Evolutionary conservation across 1,140 invertebrate species (phyloP).

Genomic region (Holcopasites calliopsidis): DNA sequence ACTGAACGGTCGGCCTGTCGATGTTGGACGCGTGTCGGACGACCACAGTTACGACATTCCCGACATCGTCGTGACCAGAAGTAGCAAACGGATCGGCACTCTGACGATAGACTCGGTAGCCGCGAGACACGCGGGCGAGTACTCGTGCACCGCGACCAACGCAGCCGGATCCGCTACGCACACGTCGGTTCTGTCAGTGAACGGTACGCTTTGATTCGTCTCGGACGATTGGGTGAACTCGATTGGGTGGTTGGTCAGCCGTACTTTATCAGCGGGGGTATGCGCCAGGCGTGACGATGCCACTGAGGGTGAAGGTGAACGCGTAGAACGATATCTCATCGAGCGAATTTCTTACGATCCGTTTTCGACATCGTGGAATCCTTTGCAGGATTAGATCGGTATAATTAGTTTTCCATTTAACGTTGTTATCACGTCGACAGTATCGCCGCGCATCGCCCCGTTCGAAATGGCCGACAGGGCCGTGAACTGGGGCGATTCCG

Average conservation of each 20-base stretch:
- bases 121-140: slow-evolving; percentile 86
- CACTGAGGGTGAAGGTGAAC: slow-evolving; percentile 27
- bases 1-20: slow-evolving; percentile 80
- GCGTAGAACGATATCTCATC: not conserved
- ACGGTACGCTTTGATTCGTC: slow-evolving; percentile 80
- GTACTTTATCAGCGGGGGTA: slow-evolving; percentile 26
- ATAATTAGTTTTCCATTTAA: slow-evolving; percentile 15
- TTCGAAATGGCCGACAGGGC: slow-evolving; percentile 79
- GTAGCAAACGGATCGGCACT: slow-evolving; percentile 86
- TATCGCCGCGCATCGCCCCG: slow-evolving; percentile 78
- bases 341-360: no score
- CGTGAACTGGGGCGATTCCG: slow-evolving; percentile 79
- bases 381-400: no score
- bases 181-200: slow-evolving; percentile 85
- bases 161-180: slow-evolving; percentile 83
- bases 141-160: slow-evolving; percentile 86
- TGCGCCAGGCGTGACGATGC: slow-evolving; percentile 20
- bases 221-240: slow-evolving; percentile 25
- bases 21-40: slow-evolving; percentile 62
- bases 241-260: slow-evolving; percentile 58
- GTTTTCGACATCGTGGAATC: no score
- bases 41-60: slow-evolving; percentile 67
- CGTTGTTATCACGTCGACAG: slow-evolving; percentile 64
- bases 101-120: slow-evolving; percentile 85
- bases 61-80: slow-evolving; percentile 83